A percentile compares a stretch with the other conserved stretches of the same genome.
Conservation (phyloP, 2,888 invertebrate species). For the Chrysotoxum bicinctum region DNA sequence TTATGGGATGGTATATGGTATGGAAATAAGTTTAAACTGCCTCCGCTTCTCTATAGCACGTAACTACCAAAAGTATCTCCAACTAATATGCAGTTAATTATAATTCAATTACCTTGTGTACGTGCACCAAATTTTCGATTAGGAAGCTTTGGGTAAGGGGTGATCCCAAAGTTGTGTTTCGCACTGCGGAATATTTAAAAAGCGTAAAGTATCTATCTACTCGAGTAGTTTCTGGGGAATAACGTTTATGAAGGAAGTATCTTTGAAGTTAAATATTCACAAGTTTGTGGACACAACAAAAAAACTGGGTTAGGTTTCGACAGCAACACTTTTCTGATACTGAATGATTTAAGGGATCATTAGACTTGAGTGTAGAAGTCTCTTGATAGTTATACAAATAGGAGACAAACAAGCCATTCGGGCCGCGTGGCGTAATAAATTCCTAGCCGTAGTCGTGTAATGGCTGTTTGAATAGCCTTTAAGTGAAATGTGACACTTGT, state of each 20-base stretch:
- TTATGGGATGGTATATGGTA: background rate
- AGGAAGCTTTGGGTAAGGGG: conserved; percentile 25
- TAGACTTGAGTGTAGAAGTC: conserved; percentile 36
- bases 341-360: conserved; percentile 67
- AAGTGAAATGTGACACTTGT: conserved; percentile 68
- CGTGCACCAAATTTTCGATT: conserved; percentile 69
- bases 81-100: conserved; percentile 69
- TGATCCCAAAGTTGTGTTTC: conserved; percentile 28
- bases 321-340: conserved; percentile 1
- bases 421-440: conserved; percentile 13
- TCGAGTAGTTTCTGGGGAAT: background rate
- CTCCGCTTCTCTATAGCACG: background rate
- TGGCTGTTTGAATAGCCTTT: conserved; percentile 62
- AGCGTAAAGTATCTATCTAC: background rate
- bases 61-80: conserved; percentile 7
- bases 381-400: background rate
- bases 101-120: conserved; percentile 69
- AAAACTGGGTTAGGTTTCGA: conserved; percentile 63
- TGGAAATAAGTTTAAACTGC: conserved; percentile 29
- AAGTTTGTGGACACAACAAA: conserved; percentile 23
- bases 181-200: conserved; percentile 43
- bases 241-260: background rate
- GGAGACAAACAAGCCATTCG: background rate
- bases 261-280: conserved; percentile 39
- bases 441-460: conserved; percentile 55